Conservation (phyloP, 1,140 invertebrate species). For the Sarcophaga bullata region DNA sequence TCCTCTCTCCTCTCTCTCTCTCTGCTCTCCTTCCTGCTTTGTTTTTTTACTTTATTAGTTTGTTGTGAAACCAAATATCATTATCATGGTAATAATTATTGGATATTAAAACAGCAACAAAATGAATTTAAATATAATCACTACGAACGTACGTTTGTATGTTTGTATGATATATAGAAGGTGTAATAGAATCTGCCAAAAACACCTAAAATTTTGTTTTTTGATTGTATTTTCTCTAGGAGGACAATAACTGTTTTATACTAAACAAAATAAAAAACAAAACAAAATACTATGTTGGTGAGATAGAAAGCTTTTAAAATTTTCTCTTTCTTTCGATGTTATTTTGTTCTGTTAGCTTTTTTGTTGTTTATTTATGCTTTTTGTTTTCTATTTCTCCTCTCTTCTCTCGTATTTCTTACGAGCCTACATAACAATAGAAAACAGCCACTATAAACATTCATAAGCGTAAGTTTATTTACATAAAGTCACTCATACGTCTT, state of each 20-base stretch:
- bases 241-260: neutral
- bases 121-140: too few species aligned
- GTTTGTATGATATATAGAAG: neutral
- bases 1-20: neutral
- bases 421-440: neutral
- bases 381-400: conserved; percentile 1
- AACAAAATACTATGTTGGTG: too few species aligned
- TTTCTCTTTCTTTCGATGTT: neutral
- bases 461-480: too few species aligned
- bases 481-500: too few species aligned
- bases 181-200: conserved; percentile 35
- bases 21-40: neutral
- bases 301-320: too few species aligned
- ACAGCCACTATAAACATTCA: too few species aligned
- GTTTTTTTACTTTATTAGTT: too few species aligned
- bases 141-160: too few species aligned
- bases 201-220: conserved; percentile 18
- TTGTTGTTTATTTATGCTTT: conserved; percentile 21
- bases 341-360: too few species aligned
- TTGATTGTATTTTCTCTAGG: neutral
- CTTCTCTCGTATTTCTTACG: neutral
- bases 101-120: neutral
- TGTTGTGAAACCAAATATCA: neutral
- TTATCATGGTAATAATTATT: neutral
- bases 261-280: neutral